These are phyloP conservation scores for Anolis sagrei DNA, from an alignment of 2,113 vertebrate species.

Conservation along the genomic window DNA sequence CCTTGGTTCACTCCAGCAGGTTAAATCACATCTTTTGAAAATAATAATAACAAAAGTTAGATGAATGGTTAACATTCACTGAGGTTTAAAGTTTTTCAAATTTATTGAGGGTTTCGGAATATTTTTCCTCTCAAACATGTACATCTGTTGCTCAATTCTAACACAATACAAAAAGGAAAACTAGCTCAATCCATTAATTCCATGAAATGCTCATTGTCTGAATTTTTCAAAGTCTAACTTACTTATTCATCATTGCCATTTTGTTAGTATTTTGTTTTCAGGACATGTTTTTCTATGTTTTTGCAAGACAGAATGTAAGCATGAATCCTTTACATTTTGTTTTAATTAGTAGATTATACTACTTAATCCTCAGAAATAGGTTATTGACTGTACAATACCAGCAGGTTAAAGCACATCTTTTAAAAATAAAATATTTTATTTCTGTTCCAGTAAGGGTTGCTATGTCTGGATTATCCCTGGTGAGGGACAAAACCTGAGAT, in stretches of 20 bases:
- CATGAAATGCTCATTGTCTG: constrained; percentile 18
- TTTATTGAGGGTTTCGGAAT: constrained; percentile 46
- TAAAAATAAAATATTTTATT: too few species aligned
- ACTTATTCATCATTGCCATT: constrained; percentile 4
- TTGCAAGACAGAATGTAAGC: neutral
- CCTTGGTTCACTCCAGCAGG: too few species aligned
- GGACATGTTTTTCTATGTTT: neutral
- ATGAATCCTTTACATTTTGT: neutral
- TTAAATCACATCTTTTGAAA: too few species aligned
- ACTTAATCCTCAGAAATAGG: neutral
- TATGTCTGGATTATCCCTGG: too few species aligned
- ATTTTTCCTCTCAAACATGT: constrained; percentile 41
- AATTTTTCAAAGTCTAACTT: neutral
- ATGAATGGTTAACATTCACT: constrained; percentile 51
- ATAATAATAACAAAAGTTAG: constrained; percentile 61
- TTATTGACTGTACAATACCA: neutral
- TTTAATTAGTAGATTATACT: neutral
- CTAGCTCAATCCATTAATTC: neutral
- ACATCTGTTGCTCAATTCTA: constrained; percentile 34
- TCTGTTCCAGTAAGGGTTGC: too few species aligned
- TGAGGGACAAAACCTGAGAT: too few species aligned
- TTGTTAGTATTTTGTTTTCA: neutral
- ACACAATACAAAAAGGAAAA: neutral
- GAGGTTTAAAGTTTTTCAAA: constrained; percentile 43
- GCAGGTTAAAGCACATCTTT: neutral